Percentiles rank a stretch among this genome's conserved stretches.
These are phyloP conservation scores for Thera obeliscata DNA, from an alignment of 2,888 invertebrate genomes.

Conservation along the genomic window DNA sequence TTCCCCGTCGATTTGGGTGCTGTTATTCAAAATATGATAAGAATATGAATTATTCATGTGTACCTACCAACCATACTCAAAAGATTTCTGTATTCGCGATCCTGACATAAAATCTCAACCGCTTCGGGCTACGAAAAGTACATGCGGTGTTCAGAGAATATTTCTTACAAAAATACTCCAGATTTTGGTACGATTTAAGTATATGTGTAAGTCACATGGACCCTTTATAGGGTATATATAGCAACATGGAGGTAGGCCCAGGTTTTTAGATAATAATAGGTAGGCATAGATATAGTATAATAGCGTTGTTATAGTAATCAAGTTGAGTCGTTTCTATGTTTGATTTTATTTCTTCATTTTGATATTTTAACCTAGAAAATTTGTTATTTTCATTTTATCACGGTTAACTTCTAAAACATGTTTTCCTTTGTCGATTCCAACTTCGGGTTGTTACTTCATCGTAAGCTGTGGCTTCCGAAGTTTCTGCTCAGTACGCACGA, in stretches of 20 bases:
- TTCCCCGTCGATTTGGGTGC: slow-evolving; percentile 5
- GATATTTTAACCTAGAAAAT: too few relatives aligned
- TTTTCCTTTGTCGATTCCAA: not conserved
- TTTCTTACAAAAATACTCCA: not conserved
- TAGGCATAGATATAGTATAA: too few relatives aligned
- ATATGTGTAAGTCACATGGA: not conserved
- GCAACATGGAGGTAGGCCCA: too few relatives aligned
- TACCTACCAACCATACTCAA: slow-evolving; percentile 3
- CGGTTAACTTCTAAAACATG: not conserved
- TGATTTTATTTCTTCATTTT: too few relatives aligned
- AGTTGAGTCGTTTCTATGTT: too few relatives aligned
- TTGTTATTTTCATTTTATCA: too few relatives aligned
- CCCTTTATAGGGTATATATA: too few relatives aligned
- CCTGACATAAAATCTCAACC: slow-evolving; percentile 10
- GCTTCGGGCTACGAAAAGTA: slow-evolving; percentile 4
- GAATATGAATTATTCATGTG: slow-evolving; percentile 18
- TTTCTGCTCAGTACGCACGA: not conserved
- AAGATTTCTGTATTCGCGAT: slow-evolving; percentile 17
- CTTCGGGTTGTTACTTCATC: not conserved
- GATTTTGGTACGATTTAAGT: not conserved
- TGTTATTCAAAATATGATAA: slow-evolving; percentile 16
- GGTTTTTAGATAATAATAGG: too few relatives aligned
- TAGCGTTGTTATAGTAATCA: too few relatives aligned
- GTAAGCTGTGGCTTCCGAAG: slow-evolving; percentile 17
- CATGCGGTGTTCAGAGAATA: not conserved